Evolutionary conservation across 2,797 vertebrate genomes (phyloP).

Genomic region (Pitangus sulphuratus): DNA sequence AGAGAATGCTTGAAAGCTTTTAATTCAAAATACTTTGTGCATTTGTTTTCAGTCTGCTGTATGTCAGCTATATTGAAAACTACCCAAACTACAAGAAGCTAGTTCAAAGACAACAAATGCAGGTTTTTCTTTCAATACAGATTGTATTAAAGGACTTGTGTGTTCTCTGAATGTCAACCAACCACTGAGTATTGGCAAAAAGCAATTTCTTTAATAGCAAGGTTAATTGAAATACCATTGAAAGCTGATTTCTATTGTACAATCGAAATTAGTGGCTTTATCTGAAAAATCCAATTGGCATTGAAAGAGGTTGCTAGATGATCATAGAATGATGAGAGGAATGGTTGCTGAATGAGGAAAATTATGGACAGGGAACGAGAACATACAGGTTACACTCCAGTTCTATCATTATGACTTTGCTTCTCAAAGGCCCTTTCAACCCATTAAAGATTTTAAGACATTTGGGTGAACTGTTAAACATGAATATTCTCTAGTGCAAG

Average conservation of each 20-base stretch:
- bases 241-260: conserved; percentile 58
- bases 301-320: conserved; percentile 55
- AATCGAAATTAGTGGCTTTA: conserved; percentile 58
- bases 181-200: conserved; percentile 55
- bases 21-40: not conserved
- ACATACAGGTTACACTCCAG: rapidly evolving
- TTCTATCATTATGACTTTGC: not conserved
- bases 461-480: not conserved
- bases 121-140: conserved; percentile 51
- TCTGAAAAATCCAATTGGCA: conserved; percentile 68
- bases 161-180: conserved; percentile 57
- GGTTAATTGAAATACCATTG: conserved; percentile 71
- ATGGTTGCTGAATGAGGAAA: not conserved
- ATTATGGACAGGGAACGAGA: not conserved
- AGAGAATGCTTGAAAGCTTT: not conserved
- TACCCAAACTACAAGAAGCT: not conserved
- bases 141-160: conserved; percentile 56
- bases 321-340: conserved; percentile 35
- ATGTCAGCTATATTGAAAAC: not conserved
- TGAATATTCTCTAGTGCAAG: not conserved
- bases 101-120: conserved; percentile 22
- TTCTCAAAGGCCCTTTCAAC: not conserved
- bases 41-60: not conserved
- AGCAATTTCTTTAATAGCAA: conserved; percentile 71
- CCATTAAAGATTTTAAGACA: not conserved